These are phyloP conservation scores for Fistularia commersonii DNA, from an alignment of 2,797 vertebrate genomes.

Conservation along the genomic window DNA sequence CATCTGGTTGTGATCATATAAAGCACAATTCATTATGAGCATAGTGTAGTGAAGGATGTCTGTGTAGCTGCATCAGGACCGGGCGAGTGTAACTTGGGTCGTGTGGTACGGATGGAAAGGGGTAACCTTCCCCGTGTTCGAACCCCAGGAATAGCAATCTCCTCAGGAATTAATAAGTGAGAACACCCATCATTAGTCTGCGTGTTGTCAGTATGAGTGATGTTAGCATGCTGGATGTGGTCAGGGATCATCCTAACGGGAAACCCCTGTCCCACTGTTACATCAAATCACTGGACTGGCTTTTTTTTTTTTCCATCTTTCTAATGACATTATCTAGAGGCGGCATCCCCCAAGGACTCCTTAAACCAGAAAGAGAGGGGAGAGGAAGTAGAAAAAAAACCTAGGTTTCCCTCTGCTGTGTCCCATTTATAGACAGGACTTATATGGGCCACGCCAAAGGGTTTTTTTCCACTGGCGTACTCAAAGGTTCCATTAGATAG, in stretches of 20 bases:
- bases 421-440: slow-evolving; percentile 43
- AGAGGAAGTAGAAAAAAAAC: slow-evolving; percentile 29
- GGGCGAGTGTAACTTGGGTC: too few relatives aligned
- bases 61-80: too few relatives aligned
- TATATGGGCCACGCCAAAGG: slow-evolving; percentile 7
- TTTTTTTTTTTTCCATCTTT: slow-evolving; percentile 27
- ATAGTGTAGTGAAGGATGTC: too few relatives aligned
- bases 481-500: background rate
- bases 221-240: background rate
- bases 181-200: background rate
- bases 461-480: background rate
- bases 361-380: slow-evolving; percentile 31
- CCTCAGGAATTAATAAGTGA: background rate
- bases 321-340: slow-evolving; percentile 63
- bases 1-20: too few relatives aligned
- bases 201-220: too few relatives aligned
- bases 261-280: slow-evolving; percentile 44
- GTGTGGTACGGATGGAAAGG: too few relatives aligned
- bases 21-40: too few relatives aligned
- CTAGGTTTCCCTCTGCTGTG: slow-evolving; percentile 45
- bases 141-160: slow-evolving; percentile 1
- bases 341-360: slow-evolving; percentile 50
- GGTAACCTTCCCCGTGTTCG: slow-evolving; percentile 7
- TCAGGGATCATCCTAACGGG: slow-evolving; percentile 43
- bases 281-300: slow-evolving; percentile 43